These are phyloP conservation scores for Acipenser transmontanus DNA, from an alignment of 2,797 vertebrate genomes.

Conservation along the genomic window DNA sequence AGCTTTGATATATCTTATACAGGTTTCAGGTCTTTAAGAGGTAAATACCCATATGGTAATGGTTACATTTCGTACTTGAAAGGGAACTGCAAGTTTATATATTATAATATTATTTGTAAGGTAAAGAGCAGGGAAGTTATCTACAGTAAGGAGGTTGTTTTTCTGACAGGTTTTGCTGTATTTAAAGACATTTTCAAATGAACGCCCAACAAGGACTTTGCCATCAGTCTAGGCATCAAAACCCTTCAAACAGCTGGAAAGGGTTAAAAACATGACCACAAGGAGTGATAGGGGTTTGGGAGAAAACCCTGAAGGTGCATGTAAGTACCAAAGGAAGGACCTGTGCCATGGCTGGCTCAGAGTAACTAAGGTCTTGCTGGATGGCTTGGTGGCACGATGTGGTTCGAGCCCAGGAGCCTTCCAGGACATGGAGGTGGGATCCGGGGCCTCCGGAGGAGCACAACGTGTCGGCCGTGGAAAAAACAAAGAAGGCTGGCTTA, in stretches of 20 bases:
- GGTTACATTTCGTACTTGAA: too few relatives aligned
- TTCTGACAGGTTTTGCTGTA: conserved; percentile 21
- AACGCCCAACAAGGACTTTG: too few relatives aligned
- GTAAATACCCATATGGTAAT: too few relatives aligned
- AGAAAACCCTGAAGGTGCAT: conserved; percentile 20
- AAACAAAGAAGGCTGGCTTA: conserved; percentile 66
- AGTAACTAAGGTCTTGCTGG: conserved; percentile 57
- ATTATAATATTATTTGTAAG: too few relatives aligned
- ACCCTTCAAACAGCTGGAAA: conserved; percentile 34
- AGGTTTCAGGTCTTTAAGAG: too few relatives aligned
- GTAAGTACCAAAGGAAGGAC: conserved; percentile 62
- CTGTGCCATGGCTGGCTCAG: conserved; percentile 59
- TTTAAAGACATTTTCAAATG: background rate
- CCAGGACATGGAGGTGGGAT: conserved; percentile 75
- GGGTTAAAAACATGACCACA: conserved; percentile 55
- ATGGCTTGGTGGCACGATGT: conserved; percentile 37
- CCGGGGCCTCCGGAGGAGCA: conserved; percentile 60
- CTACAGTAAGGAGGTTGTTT: background rate
- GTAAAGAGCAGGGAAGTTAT: too few relatives aligned
- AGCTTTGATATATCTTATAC: too few relatives aligned
- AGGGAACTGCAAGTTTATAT: too few relatives aligned
- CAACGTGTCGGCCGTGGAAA: conserved; percentile 43
- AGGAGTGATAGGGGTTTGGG: background rate
- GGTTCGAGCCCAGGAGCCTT: conserved; percentile 54
- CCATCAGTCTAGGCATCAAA: background rate